Conservation (phyloP, 37 sponge, comb jelly and placozoan genomes). For the Aplysina aerophoba region DNA sequence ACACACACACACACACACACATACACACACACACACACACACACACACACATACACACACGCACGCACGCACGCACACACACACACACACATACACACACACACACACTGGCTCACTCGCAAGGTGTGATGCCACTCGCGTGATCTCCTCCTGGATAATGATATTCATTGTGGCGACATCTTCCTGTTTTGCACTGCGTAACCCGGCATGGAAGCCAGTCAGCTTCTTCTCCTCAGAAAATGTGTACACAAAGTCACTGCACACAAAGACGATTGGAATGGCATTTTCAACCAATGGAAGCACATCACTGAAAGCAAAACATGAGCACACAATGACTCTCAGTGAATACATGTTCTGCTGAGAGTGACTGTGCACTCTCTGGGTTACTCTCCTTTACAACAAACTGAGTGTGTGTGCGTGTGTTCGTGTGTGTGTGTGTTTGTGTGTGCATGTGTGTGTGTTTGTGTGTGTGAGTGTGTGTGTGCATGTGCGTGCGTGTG, state of each 20-base stretch:
- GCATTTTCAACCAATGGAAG: neutral
- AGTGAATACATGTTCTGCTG: too few relatives aligned
- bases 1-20: too few relatives aligned
- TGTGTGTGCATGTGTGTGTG: too few relatives aligned
- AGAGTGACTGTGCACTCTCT: neutral
- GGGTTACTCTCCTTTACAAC: too few relatives aligned
- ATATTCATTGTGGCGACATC: slow-evolving; percentile 62
- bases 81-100: slow-evolving; percentile 28
- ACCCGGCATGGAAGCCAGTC: neutral
- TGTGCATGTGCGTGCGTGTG: too few relatives aligned
- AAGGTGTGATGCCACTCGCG: slow-evolving; percentile 10
- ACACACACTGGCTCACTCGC: slow-evolving; percentile 8
- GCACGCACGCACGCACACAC: slow-evolving; percentile 60
- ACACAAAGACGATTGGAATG: neutral
- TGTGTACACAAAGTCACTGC: slow-evolving; percentile 18
- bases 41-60: slow-evolving; percentile 73
- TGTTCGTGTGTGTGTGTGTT: too few relatives aligned
- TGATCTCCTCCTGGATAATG: slow-evolving; percentile 39
- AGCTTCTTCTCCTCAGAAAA: neutral
- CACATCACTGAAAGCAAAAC: neutral
- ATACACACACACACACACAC: too few relatives aligned
- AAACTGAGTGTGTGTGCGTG: too few relatives aligned
- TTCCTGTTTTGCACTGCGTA: slow-evolving; percentile 58
- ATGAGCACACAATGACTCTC: neutral
- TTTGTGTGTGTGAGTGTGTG: too few relatives aligned